Evolutionary conservation across 2,113 vertebrate species (phyloP).

Genomic region (Microcebus jonahi): DNA sequence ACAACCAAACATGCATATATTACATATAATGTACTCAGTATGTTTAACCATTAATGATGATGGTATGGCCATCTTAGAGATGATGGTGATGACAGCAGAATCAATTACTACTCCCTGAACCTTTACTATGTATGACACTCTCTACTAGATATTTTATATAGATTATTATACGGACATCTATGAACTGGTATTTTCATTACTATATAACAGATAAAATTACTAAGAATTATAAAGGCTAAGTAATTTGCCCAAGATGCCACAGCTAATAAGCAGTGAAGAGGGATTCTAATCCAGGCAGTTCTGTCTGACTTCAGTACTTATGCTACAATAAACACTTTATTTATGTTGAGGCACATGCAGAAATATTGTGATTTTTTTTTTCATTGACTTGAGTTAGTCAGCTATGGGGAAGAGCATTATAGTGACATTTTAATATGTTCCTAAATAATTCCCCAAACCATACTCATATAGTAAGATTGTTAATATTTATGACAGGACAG

Average conservation of each 20-base stretch:
- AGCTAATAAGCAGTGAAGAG: background rate
- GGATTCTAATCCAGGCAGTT: background rate
- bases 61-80: background rate
- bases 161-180: background rate
- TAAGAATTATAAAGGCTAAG: background rate
- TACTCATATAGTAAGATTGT: slow-evolving; percentile 63
- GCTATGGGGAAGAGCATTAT: slow-evolving; percentile 59
- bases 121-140: background rate
- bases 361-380: slow-evolving; percentile 51
- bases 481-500: slow-evolving; percentile 76
- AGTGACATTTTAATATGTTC: slow-evolving; percentile 59
- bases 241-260: background rate
- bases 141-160: background rate
- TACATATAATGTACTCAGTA: background rate
- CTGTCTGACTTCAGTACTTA: background rate
- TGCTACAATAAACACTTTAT: background rate
- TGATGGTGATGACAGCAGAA: no score
- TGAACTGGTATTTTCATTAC: background rate
- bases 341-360: background rate
- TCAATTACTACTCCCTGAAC: background rate
- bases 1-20: background rate
- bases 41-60: background rate
- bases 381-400: slow-evolving; percentile 75
- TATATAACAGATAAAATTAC: background rate
- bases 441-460: slow-evolving; percentile 70